These are phyloP conservation scores for Trachops cirrhosus DNA, from an alignment of 2,797 vertebrate genomes.

Conservation along the genomic window DNA sequence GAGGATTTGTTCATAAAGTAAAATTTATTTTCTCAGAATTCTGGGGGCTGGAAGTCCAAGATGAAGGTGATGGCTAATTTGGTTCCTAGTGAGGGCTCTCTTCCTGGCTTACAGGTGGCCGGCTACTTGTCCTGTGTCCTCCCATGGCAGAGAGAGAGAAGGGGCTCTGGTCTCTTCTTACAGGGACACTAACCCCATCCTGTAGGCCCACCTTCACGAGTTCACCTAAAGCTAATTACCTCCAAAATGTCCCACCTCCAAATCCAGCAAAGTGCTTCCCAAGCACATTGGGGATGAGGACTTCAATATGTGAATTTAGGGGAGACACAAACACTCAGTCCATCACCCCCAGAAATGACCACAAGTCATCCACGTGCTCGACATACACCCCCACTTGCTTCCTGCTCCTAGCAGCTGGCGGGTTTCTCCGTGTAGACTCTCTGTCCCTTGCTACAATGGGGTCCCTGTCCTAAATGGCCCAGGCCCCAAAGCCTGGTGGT, in stretches of 20 bases:
- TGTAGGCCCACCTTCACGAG: neutral
- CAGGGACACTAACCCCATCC: neutral
- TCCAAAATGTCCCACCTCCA: neutral
- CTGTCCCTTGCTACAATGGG: neutral
- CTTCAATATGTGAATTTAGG: neutral
- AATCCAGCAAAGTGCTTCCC: neutral
- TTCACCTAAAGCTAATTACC: neutral
- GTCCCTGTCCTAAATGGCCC: neutral
- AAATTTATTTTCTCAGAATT: neutral
- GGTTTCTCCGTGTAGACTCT: neutral
- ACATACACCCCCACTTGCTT: neutral
- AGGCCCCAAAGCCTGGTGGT: neutral
- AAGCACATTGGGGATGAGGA: neutral
- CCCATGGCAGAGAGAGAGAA: neutral
- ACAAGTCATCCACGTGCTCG: neutral
- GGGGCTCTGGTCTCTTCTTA: neutral
- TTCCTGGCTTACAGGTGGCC: neutral
- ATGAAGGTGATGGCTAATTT: neutral
- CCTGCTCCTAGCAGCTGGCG: neutral
- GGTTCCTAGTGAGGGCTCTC: neutral
- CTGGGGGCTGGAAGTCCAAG: neutral
- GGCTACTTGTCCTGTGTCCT: neutral
- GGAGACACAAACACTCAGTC: neutral
- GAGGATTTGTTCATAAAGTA: neutral
- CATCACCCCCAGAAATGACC: neutral